These are phyloP conservation scores for Ammospiza nelsoni DNA, from an alignment of 2,113 vertebrate species.

Conservation along the genomic window DNA sequence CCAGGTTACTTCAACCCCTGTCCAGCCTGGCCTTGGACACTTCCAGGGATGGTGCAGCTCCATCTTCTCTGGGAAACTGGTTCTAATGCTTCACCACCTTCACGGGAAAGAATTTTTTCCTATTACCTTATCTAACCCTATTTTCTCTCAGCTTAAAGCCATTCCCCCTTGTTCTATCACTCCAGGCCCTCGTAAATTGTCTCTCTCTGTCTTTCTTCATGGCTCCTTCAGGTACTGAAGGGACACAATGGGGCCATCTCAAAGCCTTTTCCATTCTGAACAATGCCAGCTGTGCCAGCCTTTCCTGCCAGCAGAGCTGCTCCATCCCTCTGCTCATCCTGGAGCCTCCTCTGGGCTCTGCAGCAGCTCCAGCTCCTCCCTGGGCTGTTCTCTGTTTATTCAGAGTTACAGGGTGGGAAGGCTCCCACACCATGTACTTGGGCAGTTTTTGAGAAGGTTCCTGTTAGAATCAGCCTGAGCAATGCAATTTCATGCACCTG, in stretches of 20 bases:
- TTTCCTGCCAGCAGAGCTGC: neutral
- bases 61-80: neutral
- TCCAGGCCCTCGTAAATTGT: neutral
- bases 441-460: neutral
- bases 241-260: rapidly evolving
- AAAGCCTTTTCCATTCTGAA: neutral
- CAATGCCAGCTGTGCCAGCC: neutral
- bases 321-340: neutral
- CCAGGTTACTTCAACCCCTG: neutral
- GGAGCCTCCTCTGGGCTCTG: rapidly evolving
- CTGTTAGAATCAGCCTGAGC: neutral
- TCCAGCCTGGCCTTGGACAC: neutral
- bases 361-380: neutral
- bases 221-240: neutral
- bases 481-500: neutral
- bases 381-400: neutral
- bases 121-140: neutral
- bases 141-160: neutral
- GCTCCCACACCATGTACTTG: neutral
- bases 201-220: neutral
- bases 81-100: neutral
- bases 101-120: neutral
- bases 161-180: neutral
- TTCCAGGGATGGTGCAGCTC: neutral
- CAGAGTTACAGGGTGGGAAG: neutral